Percentiles rank a stretch among this genome's conserved stretches.
Evolutionary conservation across 2,113 vertebrate species (phyloP).

Genomic region (Pollimyrus isidori): DNA sequence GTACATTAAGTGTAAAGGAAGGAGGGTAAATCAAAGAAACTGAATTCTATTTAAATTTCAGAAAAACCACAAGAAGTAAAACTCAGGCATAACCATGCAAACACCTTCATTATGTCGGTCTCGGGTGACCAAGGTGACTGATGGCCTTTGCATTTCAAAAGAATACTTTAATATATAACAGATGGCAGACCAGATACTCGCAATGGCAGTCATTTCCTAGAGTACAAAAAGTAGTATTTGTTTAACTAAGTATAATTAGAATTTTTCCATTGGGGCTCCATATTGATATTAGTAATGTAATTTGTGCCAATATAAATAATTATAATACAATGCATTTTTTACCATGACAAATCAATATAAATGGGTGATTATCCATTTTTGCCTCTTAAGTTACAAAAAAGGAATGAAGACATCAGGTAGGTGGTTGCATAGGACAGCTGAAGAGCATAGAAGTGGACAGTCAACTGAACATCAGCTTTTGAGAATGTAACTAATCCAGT

Average conservation of each 20-base stretch:
- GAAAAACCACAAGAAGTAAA: not conserved
- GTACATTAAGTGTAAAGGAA: not conserved
- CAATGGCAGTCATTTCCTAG: too few species aligned
- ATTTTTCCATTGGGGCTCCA: not conserved
- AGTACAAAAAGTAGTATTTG: not conserved
- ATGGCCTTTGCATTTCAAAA: slow-evolving; percentile 2
- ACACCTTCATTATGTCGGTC: not conserved
- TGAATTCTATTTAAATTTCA: not conserved
- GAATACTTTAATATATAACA: not conserved
- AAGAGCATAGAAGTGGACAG: not conserved
- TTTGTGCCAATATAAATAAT: not conserved
- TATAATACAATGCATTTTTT: not conserved
- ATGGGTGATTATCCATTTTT: not conserved
- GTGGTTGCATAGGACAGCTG: not conserved
- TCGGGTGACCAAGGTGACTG: not conserved
- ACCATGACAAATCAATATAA: not conserved
- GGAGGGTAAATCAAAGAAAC: not conserved
- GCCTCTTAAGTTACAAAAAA: not conserved
- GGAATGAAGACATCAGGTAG: not conserved
- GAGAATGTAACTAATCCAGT: not conserved
- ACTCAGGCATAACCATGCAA: not conserved
- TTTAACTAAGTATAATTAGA: not conserved
- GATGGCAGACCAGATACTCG: not conserved
- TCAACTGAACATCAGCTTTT: not conserved
- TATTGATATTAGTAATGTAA: not conserved